Base-by-base conservation (phyloP, 2,888 invertebrate species). In the Patella depressa region DNA sequence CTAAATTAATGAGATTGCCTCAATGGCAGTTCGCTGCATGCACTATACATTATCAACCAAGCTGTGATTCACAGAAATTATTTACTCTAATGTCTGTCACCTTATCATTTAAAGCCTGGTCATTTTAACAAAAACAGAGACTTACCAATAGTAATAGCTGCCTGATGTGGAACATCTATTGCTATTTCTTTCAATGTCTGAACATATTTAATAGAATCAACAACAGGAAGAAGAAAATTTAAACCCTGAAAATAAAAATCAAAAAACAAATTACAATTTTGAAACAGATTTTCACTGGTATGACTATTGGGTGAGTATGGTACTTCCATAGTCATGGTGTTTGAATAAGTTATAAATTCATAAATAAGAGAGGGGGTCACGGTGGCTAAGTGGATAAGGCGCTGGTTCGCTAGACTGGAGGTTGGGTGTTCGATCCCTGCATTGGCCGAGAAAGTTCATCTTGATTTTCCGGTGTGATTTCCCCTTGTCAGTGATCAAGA, bases 151-250 rank as follows among this genome's bases (percentile, higher is more conserved):
- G 99, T 98, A 86, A 99, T 98, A 29, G 99, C 99, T 92, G 97
- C 97, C 92, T 99, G 99, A 91, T 99, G 96, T 0, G 99, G 99
- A 77, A 99, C 97, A 93, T 99, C 99, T 87, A 99, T 99, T 0
- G 99, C 98, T 85, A 99, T 97, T 95, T 99, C 99, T 91, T 99
- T 99, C 69, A 99, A 92, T 92, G 97, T 97, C 92, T 99, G 99
- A 17, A 99, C 98, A 93, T 99, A 99, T 92, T 96, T 97, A 45
- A 99, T 95, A 90, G 94, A 94, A 91, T 99, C 99, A 72, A 98
- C 93, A 78, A 99, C 92, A 0, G 99, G 99, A 88, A 98, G 94
- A 17, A 99, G 92, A 74, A 99, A 89, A 91, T 99, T 99, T 59
- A 99, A 92, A 2, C 99, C 99, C 93, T 93, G 85, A 65, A 45